These are phyloP conservation scores for Bostrychus sinensis DNA, from an alignment of 2,113 vertebrate species.

Conservation along the genomic window DNA sequence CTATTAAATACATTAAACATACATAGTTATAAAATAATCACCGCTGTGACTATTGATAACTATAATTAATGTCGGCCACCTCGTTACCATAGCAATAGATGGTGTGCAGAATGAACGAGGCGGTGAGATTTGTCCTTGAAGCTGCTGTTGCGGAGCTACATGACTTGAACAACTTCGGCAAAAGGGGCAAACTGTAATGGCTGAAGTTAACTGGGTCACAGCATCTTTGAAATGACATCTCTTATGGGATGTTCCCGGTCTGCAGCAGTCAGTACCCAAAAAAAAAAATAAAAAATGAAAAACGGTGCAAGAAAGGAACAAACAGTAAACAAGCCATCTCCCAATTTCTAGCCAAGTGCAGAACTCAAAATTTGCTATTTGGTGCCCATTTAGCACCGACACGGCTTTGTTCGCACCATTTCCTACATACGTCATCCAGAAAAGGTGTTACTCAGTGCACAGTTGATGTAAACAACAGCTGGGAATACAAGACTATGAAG, in stretches of 20 bases:
- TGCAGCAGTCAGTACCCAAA: not conserved
- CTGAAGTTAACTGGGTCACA: constrained; percentile 10
- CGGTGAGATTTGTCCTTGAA: not conserved
- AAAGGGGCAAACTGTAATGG: constrained; percentile 4
- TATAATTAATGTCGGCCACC: not conserved
- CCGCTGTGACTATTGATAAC: no score
- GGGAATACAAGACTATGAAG: no score
- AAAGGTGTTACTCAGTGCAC: no score
- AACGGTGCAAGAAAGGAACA: not conserved
- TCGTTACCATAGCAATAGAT: not conserved
- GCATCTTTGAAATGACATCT: constrained; percentile 9
- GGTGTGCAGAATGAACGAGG: not conserved
- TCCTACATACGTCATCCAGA: no score
- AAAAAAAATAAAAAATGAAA: not conserved
- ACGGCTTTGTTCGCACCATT: not conserved
- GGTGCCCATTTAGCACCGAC: not conserved
- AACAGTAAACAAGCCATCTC: constrained; percentile 1
- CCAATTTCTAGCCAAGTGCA: not conserved
- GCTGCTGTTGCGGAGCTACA: not conserved
- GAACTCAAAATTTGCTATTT: not conserved
- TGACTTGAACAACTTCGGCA: not conserved
- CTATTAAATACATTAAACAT: no score
- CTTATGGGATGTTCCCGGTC: constrained; percentile 5
- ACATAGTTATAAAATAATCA: no score
- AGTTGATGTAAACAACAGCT: no score